phyloP scores from a whole-genome alignment of 2,113 vertebrate genomes.

The Bos javanicus region DNA sequence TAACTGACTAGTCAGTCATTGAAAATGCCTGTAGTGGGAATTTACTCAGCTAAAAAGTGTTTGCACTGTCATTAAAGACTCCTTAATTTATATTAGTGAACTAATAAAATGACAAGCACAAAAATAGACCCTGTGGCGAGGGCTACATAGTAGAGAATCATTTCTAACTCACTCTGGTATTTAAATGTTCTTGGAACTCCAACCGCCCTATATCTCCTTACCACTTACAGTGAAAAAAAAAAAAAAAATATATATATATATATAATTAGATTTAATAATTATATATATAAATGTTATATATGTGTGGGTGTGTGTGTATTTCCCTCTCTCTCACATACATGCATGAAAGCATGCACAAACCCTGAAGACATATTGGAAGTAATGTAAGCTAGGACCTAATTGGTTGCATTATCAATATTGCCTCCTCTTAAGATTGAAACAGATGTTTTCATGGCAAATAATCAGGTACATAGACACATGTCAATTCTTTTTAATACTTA shows the following conservation, averaged over 20 bases:
- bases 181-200: not conserved
- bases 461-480: not conserved
- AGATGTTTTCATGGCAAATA: slow-evolving; percentile 3
- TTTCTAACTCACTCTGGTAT: not conserved
- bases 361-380: not conserved
- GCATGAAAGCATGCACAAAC: not conserved
- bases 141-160: not conserved
- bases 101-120: slow-evolving; percentile 25
- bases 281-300: not conserved
- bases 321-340: not conserved
- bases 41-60: slow-evolving; percentile 57
- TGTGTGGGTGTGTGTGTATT: not conserved
- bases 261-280: not conserved
- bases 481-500: slow-evolving; percentile 3
- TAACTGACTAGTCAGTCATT: slow-evolving; percentile 55
- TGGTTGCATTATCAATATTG: not conserved
- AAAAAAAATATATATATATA: not conserved
- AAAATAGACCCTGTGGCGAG: slow-evolving; percentile 24
- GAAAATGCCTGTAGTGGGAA: slow-evolving; percentile 54
- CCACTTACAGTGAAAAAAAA: not conserved
- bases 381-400: not conserved
- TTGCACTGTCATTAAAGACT: slow-evolving; percentile 32
- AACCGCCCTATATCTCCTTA: not conserved
- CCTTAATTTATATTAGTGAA: slow-evolving; percentile 57
- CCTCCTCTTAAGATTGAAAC: not conserved